Conservation (phyloP, 2,797 vertebrate genomes). For the Pterois miles region DNA sequence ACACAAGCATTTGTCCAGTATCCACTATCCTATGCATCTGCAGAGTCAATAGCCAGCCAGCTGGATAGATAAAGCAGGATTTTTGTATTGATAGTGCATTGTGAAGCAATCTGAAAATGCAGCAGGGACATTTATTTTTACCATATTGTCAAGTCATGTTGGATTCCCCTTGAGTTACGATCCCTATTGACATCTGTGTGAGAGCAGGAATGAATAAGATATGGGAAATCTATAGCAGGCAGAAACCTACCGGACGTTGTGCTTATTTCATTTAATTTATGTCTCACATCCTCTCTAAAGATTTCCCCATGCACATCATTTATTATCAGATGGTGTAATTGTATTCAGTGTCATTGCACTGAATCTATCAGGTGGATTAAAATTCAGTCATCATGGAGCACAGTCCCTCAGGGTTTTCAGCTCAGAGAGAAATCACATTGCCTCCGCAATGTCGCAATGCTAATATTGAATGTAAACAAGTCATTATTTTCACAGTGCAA, state of each 20-base stretch:
- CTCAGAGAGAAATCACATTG: background rate
- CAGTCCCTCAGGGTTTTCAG: background rate
- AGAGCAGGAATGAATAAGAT: slow-evolving; percentile 28
- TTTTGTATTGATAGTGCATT: slow-evolving; percentile 6
- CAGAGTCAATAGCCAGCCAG: slow-evolving; percentile 34
- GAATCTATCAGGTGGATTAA: slow-evolving; percentile 21
- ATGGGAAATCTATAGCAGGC: slow-evolving; percentile 44
- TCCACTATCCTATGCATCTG: slow-evolving; percentile 46
- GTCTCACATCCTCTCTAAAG: background rate
- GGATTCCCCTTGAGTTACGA: slow-evolving; percentile 29
- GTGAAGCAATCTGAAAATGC: slow-evolving; percentile 20
- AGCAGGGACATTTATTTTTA: slow-evolving; percentile 3
- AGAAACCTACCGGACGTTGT: slow-evolving; percentile 16
- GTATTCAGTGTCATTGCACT: slow-evolving; percentile 26
- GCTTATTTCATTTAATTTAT: slow-evolving; percentile 31
- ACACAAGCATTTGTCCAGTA: slow-evolving; percentile 46
- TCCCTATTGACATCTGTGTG: slow-evolving; percentile 14
- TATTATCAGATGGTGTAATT: slow-evolving; percentile 42
- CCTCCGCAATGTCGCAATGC: background rate
- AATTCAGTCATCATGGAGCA: slow-evolving; percentile 17
- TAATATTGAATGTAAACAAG: slow-evolving; percentile 10
- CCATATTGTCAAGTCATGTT: slow-evolving; percentile 19
- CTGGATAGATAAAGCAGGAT: slow-evolving; percentile 27
- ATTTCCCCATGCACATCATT: slow-evolving; percentile 32
- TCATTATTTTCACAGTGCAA: slow-evolving; percentile 4